phyloP scores from a whole-genome alignment of 2,113 vertebrate species.

The Sterrhoptilus dennistouni region DNA sequence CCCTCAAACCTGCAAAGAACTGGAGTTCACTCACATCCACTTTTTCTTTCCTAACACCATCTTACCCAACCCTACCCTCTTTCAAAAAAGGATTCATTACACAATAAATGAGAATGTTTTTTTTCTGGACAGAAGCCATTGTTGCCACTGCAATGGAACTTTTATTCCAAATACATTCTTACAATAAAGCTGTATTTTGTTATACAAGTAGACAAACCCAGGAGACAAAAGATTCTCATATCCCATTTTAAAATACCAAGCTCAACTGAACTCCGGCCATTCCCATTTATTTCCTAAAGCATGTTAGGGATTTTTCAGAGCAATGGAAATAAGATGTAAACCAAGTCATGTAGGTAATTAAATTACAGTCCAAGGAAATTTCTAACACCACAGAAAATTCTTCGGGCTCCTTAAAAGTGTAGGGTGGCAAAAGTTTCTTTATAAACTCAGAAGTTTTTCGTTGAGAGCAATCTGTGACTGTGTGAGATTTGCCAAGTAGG shows the following conservation, averaged over 20 bases:
- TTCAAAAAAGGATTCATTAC: background rate
- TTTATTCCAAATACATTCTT: slow-evolving; percentile 56
- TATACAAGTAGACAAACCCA: background rate
- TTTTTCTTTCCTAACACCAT: background rate
- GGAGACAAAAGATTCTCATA: background rate
- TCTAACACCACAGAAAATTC: slow-evolving; percentile 4
- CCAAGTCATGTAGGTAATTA: background rate
- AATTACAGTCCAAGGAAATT: slow-evolving; percentile 20
- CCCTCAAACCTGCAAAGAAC: background rate
- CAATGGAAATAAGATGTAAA: background rate
- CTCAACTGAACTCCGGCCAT: background rate
- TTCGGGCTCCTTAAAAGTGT: background rate
- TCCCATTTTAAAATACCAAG: background rate
- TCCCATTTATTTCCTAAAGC: background rate
- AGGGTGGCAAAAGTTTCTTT: slow-evolving; percentile 14
- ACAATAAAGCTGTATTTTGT: slow-evolving; percentile 22
- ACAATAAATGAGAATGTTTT: background rate
- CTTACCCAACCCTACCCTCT: background rate
- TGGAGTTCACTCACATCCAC: background rate
- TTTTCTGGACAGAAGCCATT: background rate
- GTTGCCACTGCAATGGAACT: slow-evolving; percentile 18
- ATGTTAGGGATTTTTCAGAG: background rate
- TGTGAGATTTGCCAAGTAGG: slow-evolving; percentile 92
- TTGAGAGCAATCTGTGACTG: slow-evolving; percentile 94
- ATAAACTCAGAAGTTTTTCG: slow-evolving; percentile 89